Conservation (phyloP, 1,140 invertebrate genomes). For the Drusus annulatus region DNA sequence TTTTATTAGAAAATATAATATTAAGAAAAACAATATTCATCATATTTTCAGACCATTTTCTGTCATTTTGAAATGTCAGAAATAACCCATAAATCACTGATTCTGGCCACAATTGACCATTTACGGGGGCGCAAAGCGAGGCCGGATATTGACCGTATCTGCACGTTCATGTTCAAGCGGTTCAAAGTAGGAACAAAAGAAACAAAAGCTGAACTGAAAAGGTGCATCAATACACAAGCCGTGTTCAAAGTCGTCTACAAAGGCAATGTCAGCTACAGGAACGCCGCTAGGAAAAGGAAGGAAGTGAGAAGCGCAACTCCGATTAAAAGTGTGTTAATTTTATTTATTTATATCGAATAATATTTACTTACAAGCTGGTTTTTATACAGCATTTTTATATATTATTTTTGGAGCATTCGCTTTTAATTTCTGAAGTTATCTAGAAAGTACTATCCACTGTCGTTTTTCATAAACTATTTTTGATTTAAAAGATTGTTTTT, state of each 20-base stretch:
- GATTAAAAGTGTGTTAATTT: background rate
- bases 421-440: too few species aligned
- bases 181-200: conserved; percentile 81
- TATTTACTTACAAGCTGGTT: too few species aligned
- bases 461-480: too few species aligned
- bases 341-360: background rate
- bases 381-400: too few species aligned
- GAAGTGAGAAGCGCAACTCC: conserved; percentile 61
- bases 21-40: background rate
- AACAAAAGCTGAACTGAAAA: conserved; percentile 81
- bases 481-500: too few species aligned
- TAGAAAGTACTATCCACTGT: too few species aligned
- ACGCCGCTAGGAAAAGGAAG: conserved; percentile 78
- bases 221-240: conserved; percentile 81
- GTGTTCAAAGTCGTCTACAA: conserved; percentile 91
- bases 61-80: conserved; percentile 65
- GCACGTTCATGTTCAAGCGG: conserved; percentile 83
- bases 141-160: conserved; percentile 86
- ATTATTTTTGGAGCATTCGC: too few species aligned
- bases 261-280: conserved; percentile 86
- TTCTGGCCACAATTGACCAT: conserved; percentile 89
- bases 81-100: conserved; percentile 79
- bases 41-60: conserved; percentile 8
- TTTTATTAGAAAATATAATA: too few species aligned
- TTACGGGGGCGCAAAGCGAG: conserved; percentile 85